Percentiles rank a stretch among this genome's conserved stretches.
phyloP scores from a whole-genome alignment of 2,797 vertebrate species.

The Schizopygopsis malacanthus region DNA sequence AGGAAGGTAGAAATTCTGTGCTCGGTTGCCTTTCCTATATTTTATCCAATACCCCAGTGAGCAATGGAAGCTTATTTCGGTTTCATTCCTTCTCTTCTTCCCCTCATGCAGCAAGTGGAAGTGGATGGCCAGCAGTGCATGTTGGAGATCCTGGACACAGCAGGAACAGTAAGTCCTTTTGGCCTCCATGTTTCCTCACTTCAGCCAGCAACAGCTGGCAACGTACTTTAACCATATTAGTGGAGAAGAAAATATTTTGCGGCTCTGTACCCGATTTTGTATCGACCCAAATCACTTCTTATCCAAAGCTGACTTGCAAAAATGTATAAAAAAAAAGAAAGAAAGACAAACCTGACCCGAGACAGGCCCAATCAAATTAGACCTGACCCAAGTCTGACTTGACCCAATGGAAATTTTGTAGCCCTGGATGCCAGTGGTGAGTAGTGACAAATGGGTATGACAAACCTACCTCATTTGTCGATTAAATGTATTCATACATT shows the following conservation, averaged over 20 bases:
- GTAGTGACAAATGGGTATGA: too few species aligned
- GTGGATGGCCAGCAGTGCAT: slow-evolving; percentile 99
- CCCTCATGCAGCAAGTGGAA: slow-evolving; percentile 90
- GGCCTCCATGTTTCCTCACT: not conserved
- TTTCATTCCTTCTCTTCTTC: slow-evolving; percentile 20
- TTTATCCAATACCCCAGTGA: not conserved
- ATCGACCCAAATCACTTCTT: not conserved
- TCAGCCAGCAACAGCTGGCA: slow-evolving; percentile 2
- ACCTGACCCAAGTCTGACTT: too few species aligned
- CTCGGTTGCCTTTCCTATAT: slow-evolving; percentile 31
- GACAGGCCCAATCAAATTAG: too few species aligned
- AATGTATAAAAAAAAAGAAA: not conserved
- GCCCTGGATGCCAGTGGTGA: too few species aligned
- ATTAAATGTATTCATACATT: too few species aligned
- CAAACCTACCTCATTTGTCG: too few species aligned
- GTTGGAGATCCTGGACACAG: slow-evolving; percentile 99
- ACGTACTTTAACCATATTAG: not conserved
- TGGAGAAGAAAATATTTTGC: not conserved
- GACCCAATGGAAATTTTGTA: too few species aligned
- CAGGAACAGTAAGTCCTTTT: slow-evolving; percentile 90
- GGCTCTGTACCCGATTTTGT: not conserved
- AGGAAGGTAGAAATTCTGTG: slow-evolving; percentile 85
- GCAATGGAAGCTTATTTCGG: not conserved
- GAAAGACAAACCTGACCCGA: too few species aligned
- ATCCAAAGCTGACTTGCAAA: not conserved